Evolutionary conservation across 2,888 invertebrate genomes (phyloP).

Genomic region (Alitta virens): DNA sequence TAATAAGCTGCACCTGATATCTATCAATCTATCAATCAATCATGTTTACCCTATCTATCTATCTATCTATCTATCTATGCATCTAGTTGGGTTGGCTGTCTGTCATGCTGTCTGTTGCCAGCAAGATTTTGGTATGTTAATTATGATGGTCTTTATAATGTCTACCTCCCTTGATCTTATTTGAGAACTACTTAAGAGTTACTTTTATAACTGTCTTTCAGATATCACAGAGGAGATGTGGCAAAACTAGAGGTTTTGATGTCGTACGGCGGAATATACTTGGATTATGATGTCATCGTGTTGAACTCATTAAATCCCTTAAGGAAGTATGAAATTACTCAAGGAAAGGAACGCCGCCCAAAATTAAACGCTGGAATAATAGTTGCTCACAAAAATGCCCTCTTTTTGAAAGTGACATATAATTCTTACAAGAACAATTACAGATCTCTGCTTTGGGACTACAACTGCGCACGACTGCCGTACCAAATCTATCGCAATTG

Average conservation of each 20-base stretch:
- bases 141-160: no score
- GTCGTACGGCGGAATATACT: conserved; percentile 31
- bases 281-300: conserved; percentile 31
- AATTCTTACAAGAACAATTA: conserved; percentile 28
- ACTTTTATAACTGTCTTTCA: no score
- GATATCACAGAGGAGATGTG: conserved; percentile 4
- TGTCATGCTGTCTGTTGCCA: no score
- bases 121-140: no score
- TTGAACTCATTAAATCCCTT: conserved; percentile 26
- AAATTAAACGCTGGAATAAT: conserved; percentile 29
- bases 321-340: conserved; percentile 22
- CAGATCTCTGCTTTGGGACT: conserved; percentile 28
- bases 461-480: conserved; percentile 26
- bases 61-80: no score
- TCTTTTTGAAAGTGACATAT: conserved; percentile 23
- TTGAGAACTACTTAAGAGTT: no score
- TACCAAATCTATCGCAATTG: conserved; percentile 21
- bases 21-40: no score
- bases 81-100: no score
- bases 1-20: no score
- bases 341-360: conserved; percentile 25
- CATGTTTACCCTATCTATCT: no score
- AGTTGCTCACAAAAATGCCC: conserved; percentile 21
- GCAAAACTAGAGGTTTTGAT: conserved; percentile 6
- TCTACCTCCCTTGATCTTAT: no score